Conservation (phyloP, 2,888 invertebrate species). For the Tetragnatha montana region DNA sequence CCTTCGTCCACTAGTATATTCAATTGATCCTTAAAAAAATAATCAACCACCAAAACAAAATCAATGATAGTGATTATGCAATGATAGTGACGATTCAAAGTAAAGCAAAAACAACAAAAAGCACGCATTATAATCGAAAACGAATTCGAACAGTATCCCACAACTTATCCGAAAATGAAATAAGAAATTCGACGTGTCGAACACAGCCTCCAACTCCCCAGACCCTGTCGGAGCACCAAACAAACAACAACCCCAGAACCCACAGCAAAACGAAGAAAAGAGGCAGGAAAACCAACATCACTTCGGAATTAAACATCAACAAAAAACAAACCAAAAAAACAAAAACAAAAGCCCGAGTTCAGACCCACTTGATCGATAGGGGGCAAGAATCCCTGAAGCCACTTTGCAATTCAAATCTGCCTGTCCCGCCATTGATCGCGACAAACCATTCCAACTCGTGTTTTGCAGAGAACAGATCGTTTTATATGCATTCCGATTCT, state of each 20-base stretch:
- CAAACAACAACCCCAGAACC: background rate
- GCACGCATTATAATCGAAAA: too few relatives aligned
- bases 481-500: conserved; percentile 33
- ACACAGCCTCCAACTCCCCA: background rate
- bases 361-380: background rate
- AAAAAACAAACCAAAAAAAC: too few relatives aligned
- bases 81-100: too few relatives aligned
- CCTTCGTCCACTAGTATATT: too few relatives aligned
- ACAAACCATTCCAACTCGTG: conserved; percentile 6
- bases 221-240: background rate
- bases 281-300: background rate
- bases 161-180: too few relatives aligned
- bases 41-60: too few relatives aligned
- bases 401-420: conserved; percentile 43
- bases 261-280: background rate
- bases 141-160: too few relatives aligned
- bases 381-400: background rate
- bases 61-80: too few relatives aligned
- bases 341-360: background rate
- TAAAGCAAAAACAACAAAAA: too few relatives aligned
- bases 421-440: conserved; percentile 27
- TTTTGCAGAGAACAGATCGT: conserved; percentile 9
- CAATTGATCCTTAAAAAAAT: too few relatives aligned
- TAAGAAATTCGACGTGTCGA: background rate
- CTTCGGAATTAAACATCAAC: background rate